These are phyloP conservation scores for Cygnus olor DNA, from an alignment of 2,797 vertebrate genomes.

Conservation along the genomic window DNA sequence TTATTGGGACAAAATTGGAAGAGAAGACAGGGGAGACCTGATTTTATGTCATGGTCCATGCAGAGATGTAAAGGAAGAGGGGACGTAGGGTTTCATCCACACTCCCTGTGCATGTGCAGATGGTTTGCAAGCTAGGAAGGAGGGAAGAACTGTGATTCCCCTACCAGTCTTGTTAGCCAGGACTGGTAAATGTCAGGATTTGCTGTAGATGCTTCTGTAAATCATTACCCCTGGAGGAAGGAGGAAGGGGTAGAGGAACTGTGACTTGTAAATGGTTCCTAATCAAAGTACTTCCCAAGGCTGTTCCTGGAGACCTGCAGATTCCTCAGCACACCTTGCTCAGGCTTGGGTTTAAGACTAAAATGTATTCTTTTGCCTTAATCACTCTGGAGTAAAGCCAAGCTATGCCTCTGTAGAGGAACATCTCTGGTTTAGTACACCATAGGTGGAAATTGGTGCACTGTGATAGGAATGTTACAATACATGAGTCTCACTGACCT, in stretches of 20 bases:
- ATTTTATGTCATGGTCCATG: not conserved
- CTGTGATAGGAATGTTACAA: not conserved
- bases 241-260: conserved; percentile 8
- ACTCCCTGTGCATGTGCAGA: not conserved
- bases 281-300: conserved; percentile 37
- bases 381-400: not conserved
- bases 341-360: not conserved
- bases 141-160: not conserved
- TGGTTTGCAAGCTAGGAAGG: not conserved
- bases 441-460: not conserved
- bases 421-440: not conserved
- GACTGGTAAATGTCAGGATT: not conserved
- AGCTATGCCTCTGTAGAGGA: not conserved
- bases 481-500: not conserved
- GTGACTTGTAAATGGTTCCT: conserved; percentile 5
- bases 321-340: conserved; percentile 18
- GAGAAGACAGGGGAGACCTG: not conserved
- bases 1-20: not conserved
- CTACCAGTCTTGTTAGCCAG: not conserved
- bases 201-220: conserved; percentile 9
- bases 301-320: not conserved
- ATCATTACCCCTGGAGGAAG: not conserved
- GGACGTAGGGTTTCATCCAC: not conserved
- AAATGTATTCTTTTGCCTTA: not conserved
- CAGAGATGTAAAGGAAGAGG: not conserved